Percentiles rank a stretch among this genome's conserved stretches.
These are phyloP conservation scores for Saimiri boliviensis DNA, from an alignment of 2,113 vertebrate species.

Conservation along the genomic window DNA sequence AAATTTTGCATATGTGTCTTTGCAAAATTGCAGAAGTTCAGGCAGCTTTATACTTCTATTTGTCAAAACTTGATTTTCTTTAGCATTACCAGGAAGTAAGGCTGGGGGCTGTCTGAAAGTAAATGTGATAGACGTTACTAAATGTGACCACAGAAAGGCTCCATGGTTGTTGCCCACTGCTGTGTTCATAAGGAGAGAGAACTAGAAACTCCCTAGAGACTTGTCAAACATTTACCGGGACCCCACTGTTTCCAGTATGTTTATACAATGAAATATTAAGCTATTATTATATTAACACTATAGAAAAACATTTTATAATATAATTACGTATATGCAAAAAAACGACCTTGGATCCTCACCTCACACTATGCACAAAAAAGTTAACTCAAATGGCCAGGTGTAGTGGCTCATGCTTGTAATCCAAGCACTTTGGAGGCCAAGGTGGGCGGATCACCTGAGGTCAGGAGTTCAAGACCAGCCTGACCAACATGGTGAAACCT, in stretches of 20 bases:
- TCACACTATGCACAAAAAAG: background rate
- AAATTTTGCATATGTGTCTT: background rate
- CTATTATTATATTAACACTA: background rate
- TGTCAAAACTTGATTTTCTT: background rate
- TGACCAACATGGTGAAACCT: no score
- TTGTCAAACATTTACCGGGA: background rate
- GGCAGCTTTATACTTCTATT: background rate
- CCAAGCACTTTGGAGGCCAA: no score
- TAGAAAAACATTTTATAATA: background rate
- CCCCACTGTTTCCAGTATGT: background rate
- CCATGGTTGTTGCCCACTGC: background rate
- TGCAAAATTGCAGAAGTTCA: slow-evolving; percentile 49
- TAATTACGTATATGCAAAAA: background rate
- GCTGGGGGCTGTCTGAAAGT: background rate
- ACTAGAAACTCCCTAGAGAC: background rate
- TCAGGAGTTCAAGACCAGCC: no score
- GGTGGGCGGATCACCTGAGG: no score
- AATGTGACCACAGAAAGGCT: background rate
- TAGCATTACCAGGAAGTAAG: background rate
- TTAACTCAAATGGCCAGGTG: no score
- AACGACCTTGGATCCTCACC: background rate
- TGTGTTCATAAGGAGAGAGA: background rate
- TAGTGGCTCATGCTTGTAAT: no score
- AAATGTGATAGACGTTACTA: background rate
- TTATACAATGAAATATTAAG: background rate